These are phyloP conservation scores for Nasalis larvatus DNA, from an alignment of 2,113 vertebrate species.

Conservation along the genomic window DNA sequence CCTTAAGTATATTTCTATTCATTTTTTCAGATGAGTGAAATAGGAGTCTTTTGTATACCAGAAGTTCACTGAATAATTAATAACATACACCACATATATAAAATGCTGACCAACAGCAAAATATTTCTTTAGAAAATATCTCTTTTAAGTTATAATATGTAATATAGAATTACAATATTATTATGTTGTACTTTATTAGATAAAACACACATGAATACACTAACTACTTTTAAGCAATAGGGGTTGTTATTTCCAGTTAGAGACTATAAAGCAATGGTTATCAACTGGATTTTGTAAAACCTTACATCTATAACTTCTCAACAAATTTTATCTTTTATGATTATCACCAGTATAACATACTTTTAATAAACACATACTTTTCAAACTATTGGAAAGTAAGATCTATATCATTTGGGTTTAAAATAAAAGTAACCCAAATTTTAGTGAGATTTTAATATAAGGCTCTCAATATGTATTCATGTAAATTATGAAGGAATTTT, in stretches of 20 bases:
- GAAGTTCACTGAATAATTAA: neutral
- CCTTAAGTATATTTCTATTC: neutral
- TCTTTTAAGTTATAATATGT: neutral
- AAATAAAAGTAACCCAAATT: neutral
- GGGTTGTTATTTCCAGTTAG: neutral
- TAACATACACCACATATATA: neutral
- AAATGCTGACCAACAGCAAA: neutral
- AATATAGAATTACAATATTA: neutral
- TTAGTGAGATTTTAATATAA: neutral
- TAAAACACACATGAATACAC: neutral
- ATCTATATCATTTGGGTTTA: neutral
- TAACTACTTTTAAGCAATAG: neutral
- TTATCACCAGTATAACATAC: neutral
- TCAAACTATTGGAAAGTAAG: neutral
- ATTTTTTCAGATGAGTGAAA: neutral
- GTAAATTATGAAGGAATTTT: neutral
- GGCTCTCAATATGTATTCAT: neutral
- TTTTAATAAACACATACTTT: neutral
- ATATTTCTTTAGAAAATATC: neutral
- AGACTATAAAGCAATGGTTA: neutral
- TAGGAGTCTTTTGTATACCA: neutral
- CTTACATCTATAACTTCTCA: neutral
- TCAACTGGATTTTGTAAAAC: neutral
- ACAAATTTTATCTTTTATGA: neutral
- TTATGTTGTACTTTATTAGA: neutral